Conservation (phyloP, 1,140 invertebrate species). For the Drosophila asahinai region DNA sequence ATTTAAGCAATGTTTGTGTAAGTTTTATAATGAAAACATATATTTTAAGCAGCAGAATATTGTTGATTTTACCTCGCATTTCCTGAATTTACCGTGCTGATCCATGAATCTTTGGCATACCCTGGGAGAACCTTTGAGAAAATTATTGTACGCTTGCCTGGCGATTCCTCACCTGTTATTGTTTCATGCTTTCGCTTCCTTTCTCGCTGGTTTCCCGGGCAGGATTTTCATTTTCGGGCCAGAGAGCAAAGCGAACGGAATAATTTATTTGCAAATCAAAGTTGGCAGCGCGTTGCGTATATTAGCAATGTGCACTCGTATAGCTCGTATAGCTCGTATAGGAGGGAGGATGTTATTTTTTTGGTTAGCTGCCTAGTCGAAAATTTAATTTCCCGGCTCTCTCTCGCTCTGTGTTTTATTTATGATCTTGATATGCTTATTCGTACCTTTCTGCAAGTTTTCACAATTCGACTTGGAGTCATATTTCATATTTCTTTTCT, state of each 20-base stretch:
- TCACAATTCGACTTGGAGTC: conserved; percentile 82
- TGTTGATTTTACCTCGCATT: no score
- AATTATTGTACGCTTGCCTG: conserved; percentile 45
- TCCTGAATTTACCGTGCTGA: background rate
- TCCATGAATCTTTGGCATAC: background rate
- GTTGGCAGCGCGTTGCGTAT: conserved; percentile 79
- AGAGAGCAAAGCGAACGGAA: conserved; percentile 56
- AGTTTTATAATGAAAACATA: no score
- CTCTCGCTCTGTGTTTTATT: conserved; percentile 67
- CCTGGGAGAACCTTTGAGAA: conserved; percentile 7
- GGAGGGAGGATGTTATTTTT: conserved; percentile 15
- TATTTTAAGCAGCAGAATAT: no score
- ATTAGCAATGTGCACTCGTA: conserved; percentile 73
- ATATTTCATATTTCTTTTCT: conserved; percentile 78
- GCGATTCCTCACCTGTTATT: conserved; percentile 46
- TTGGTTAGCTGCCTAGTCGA: conserved; percentile 69
- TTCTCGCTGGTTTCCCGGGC: conserved; percentile 25
- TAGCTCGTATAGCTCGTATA: conserved; percentile 19
- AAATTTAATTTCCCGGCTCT: conserved; percentile 81
- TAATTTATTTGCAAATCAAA: conserved; percentile 84
- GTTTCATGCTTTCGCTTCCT: conserved; percentile 23
- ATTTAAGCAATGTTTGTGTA: no score
- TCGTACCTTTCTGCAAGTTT: conserved; percentile 82
- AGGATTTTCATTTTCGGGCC: conserved; percentile 53
- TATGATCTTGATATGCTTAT: conserved; percentile 83